Evolutionary conservation across 1,140 invertebrate species (phyloP), one percentile per base, ranked within the genome.

Genomic region (Drosophila ercepeae): DNA sequence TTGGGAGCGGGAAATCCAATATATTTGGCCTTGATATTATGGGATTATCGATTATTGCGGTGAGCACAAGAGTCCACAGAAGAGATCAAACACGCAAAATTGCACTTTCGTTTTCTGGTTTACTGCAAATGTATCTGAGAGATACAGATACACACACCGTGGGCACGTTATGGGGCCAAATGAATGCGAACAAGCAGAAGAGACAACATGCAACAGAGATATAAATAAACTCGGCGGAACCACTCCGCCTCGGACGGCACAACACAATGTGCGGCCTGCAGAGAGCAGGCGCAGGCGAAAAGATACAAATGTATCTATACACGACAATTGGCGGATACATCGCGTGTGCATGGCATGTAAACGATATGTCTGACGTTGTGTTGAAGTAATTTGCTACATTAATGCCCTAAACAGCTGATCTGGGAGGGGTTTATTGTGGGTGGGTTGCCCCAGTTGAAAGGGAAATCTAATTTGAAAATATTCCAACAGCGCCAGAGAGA

Each of bases 91-190:
- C 18, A 32, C 42, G 60, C 42, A 7, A 49, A 52, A 63, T 25
- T 68, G 75, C 76, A 84, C 81, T 84, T 84, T 86, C 81, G 67
- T 45, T 86, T 42, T 84, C 86, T 67, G 23, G 16, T 59, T 42
- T 52, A 73, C 25, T 36, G 39, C 50, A 41, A 18, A 49, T 61
- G 64, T 60, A 69, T 61, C 32, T 53, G 27, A 11, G 29, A 61
- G 55, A 72, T 46, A 71, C 54, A 71, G 27, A 71, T 34, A n/a
- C 36, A 13, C 7, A 36, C 6, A 21, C 11, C 27, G 52, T 45
- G 18, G 42, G 34, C 55, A 73, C 72, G 70, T 86, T 86, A 75
- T 84, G 72, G 63, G 61, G 59, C 67, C 75, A 84, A 61, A 65
- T 57, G 46, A 79, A 84, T 79, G 81, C 76, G 71, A 74, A 74